Percentiles rank a stretch among this genome's conserved stretches.
phyloP scores from a whole-genome alignment of 2,888 invertebrate genomes.

The Tetragonisca angustula region DNA sequence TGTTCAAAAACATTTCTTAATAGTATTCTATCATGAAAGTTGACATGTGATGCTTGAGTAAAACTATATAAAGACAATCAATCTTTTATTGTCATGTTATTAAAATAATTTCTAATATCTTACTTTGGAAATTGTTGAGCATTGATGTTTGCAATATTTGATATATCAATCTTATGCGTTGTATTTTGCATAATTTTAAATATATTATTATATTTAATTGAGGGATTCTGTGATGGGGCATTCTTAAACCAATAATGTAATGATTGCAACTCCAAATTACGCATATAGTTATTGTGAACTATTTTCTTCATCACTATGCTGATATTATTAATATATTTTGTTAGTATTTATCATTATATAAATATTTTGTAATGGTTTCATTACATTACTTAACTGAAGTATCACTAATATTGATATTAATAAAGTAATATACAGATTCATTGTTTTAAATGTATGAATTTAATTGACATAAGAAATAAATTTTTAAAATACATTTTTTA shows the following conservation, averaged over 20 bases:
- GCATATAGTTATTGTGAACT: slow-evolving; percentile 23
- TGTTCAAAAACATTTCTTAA: slow-evolving; percentile 46
- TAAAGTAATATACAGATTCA: neutral
- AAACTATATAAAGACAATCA: slow-evolving; percentile 2
- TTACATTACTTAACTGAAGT: slow-evolving; percentile 34
- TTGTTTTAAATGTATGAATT: neutral
- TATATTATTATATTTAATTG: slow-evolving; percentile 27
- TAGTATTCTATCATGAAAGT: slow-evolving; percentile 15
- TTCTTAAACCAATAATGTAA: slow-evolving; percentile 52
- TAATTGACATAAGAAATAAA: neutral
- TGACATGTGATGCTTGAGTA: slow-evolving; percentile 5
- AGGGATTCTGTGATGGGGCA: slow-evolving; percentile 24
- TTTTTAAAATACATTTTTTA: neutral
- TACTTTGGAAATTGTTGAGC: slow-evolving; percentile 26
- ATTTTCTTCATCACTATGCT: slow-evolving; percentile 23
- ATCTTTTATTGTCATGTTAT: neutral
- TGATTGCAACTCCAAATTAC: slow-evolving; percentile 45
- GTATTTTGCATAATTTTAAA: slow-evolving; percentile 26
- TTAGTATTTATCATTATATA: neutral
- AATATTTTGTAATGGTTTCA: neutral
- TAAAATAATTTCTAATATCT: slow-evolving; percentile 15
- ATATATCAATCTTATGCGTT: slow-evolving; percentile 25
- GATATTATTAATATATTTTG: neutral
- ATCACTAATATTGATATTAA: slow-evolving; percentile 15
- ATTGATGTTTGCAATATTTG: neutral